phyloP scores from a whole-genome alignment of 2,797 vertebrate genomes.

The Crax fasciolata region DNA sequence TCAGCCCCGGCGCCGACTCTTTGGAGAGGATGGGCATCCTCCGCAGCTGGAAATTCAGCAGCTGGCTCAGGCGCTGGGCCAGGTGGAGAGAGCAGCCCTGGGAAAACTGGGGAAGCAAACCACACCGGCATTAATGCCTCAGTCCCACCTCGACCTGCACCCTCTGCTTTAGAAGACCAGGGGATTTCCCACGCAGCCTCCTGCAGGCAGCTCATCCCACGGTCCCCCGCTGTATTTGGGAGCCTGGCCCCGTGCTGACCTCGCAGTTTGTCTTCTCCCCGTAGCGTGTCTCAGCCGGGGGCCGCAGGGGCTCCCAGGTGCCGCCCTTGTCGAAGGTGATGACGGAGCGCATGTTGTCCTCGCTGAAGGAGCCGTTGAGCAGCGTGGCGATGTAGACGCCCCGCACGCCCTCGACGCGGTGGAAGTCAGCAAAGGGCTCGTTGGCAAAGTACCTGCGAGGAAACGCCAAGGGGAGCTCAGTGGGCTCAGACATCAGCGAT shows the following conservation, averaged over 20 bases:
- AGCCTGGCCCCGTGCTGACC: constrained; percentile 75
- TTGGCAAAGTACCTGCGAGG: constrained; percentile 92
- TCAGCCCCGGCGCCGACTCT: constrained; percentile 94
- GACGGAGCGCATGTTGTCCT: constrained; percentile 97
- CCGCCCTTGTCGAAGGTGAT: constrained; percentile 99
- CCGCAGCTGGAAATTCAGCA: constrained; percentile 94
- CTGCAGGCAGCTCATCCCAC: not conserved
- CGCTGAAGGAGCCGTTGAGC: constrained; percentile 91
- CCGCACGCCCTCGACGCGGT: constrained; percentile 93
- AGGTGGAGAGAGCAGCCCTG: constrained; percentile 96
- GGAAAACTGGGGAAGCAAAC: constrained; percentile 83
- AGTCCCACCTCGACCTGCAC: accelerated
- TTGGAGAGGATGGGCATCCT: constrained; percentile 96
- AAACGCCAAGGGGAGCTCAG: accelerated
- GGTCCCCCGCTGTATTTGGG: not conserved
- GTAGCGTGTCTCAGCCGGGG: constrained; percentile 89
- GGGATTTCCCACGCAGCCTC: not conserved
- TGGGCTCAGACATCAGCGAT: accelerated
- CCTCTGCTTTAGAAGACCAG: accelerated
- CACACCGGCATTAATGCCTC: accelerated
- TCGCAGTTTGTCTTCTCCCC: constrained; percentile 92
- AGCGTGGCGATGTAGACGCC: constrained; percentile 96
- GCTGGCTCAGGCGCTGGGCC: constrained; percentile 95
- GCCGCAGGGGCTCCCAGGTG: constrained; percentile 95
- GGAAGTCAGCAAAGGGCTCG: constrained; percentile 95